Base-by-base conservation (phyloP, 1,140 invertebrate genomes). In the Drosophila punjabiensis region DNA sequence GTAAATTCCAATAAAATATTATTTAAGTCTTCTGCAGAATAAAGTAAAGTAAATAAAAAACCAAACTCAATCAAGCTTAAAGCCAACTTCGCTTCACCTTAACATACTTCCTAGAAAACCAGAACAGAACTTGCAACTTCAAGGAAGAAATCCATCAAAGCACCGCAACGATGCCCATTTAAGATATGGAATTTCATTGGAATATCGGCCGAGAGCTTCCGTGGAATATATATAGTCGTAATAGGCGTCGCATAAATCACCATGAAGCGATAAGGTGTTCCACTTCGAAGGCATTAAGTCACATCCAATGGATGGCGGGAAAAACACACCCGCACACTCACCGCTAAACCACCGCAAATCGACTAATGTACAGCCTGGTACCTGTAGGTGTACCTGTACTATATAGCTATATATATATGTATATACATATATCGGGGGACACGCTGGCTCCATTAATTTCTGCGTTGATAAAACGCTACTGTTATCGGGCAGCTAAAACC, bases 201-300 rank as follows among this genome's bases (percentile, higher is more conserved):
- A 73, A 74, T 61, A 74, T 74, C 56, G 70, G 28, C 48, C 5
- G 43, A 50, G 52, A 73, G 70, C 70, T 74, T 62, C 70, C 56
- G 68, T 13, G 35, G 68, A 74, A 74, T 43, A 43, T 43, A 43
- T 43, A 53, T 48, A 45, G 48, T 58, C 61, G 65, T 64, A 58
- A 60, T 63, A 75, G 59, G 65, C 82, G 85, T 76, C 85, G 64
- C 85, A 89, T 89, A 89, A 90, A 90, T 89, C 69, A 85, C 62
- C 66, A 47, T 56, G 52, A 52, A 48, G 55, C 60, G 86, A 89
- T 89, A 89, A 89, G 86, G 70, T 85, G 86, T 76, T 71, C 85
- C 74, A 85, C 47, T 89, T 89, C 67, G 61, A 48, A 61, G 53
- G 48, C 81, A 76, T 76, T 68, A 65, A 69, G 67, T 77, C 56